These are phyloP conservation scores for Pecten maximus DNA, from an alignment of 2,888 invertebrate species.

Conservation along the genomic window DNA sequence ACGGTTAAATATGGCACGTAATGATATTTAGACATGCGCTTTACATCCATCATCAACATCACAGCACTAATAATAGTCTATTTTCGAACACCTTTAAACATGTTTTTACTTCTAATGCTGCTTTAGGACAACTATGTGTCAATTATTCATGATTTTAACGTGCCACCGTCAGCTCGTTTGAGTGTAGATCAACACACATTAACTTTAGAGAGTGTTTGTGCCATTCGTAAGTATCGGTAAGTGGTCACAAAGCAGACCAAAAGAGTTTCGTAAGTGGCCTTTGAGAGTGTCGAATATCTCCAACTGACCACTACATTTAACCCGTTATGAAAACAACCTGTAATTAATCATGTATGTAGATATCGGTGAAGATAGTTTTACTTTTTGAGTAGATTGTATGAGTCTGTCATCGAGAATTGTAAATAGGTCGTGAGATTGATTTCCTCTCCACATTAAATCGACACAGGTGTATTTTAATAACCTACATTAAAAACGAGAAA, in stretches of 20 bases:
- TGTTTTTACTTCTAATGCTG: not conserved
- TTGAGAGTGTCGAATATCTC: not conserved
- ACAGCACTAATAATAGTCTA: no score
- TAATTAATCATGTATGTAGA: not conserved
- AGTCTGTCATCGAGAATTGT: not conserved
- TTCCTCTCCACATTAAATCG: no score
- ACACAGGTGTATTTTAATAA: no score
- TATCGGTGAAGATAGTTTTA: not conserved
- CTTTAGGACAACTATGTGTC: not conserved
- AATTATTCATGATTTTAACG: not conserved
- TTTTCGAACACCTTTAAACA: not conserved
- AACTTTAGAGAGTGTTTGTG: not conserved
- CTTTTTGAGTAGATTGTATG: not conserved
- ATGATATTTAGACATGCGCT: no score
- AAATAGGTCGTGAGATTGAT: no score
- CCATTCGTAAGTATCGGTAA: not conserved
- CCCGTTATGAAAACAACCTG: not conserved
- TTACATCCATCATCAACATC: not conserved
- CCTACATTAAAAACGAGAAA: no score
- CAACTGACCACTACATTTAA: not conserved
- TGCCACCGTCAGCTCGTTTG: not conserved
- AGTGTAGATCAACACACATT: constrained; percentile 25
- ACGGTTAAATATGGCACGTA: no score
- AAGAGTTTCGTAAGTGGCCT: not conserved
- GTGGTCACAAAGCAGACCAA: not conserved